Evolutionary conservation across 2,113 vertebrate species (phyloP).

Genomic region (Irena cyanogastra): DNA sequence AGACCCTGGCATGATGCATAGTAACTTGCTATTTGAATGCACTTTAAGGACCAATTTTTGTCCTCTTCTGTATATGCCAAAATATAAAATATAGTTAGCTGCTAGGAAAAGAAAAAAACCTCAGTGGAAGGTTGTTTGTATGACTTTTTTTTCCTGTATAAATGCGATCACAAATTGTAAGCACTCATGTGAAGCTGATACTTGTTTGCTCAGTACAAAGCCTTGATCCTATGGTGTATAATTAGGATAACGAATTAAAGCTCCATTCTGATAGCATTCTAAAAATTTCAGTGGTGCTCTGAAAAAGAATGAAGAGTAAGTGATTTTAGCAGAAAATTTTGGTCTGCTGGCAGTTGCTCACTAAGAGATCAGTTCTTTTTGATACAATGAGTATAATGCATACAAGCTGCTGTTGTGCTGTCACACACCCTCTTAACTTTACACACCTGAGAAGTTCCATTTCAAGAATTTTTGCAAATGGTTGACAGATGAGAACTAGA

Average conservation of each 20-base stretch:
- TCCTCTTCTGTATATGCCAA: neutral
- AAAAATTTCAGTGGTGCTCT: neutral
- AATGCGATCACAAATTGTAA: neutral
- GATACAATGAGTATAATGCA: fast-evolving
- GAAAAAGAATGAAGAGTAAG: neutral
- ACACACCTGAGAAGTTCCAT: neutral
- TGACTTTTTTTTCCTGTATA: neutral
- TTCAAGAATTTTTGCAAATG: neutral
- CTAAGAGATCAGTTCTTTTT: neutral
- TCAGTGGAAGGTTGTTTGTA: fast-evolving
- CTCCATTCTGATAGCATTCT: neutral
- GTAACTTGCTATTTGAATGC: neutral
- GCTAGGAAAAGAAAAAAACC: neutral
- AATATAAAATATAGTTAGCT: neutral
- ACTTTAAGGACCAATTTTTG: neutral
- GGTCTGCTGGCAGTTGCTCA: neutral
- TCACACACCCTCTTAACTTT: neutral
- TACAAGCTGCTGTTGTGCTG: neutral
- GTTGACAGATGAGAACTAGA: neutral
- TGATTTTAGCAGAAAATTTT: neutral
- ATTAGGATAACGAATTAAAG: neutral
- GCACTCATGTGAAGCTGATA: neutral
- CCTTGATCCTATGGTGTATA: neutral
- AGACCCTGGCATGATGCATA: neutral
- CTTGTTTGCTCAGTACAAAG: neutral